Base-by-base conservation (phyloP, 2,888 invertebrate species). In the Melanotus villosus region DNA sequence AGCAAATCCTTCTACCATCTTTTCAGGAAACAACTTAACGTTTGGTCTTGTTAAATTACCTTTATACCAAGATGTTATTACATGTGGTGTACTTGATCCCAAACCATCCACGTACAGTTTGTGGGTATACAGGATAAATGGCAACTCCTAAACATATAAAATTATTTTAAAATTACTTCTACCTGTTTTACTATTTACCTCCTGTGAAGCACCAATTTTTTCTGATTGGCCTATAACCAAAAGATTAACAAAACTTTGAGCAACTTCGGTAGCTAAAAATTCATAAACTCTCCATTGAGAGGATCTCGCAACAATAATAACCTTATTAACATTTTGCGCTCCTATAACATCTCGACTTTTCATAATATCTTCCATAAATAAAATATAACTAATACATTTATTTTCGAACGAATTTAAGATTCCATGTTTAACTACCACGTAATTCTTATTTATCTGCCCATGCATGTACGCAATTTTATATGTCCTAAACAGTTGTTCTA, bases 211-310 rank as follows among this genome's bases (percentile, higher is more conserved):
- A 47, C 77, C 76, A 10, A 75, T 73, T 73, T 89, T 89, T 58
- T 90, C 88, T 10, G 91, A 91, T 78, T 90, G 90, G 0, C 90
- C 89, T 64, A 93, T 87, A 0, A 93, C 88, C 60, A 94, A 83
- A 26, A 94, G 84, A 85, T 94, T 92, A 0, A 91, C 87, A 78
- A 93, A 90, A 80, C 88, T 87, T 76, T 90, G 89, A 0, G 93
- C 90, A 1, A 84, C 70, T 54, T 89, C 85, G 18, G 89, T 88
- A 0, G 88, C 84, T 14, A 93, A 80, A 84, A 92, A 93, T 77
- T 93, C 92, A 65, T 90, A 89, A 0, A 93, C 88, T 21, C 90
- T 89, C 93, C 93, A 93, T 77, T 92, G 92, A 0, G 92, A 90
- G 1, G 92, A 92, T 75, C 89, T 86, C 0, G 93, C 89, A 0